Evolutionary conservation across 2,888 invertebrate genomes (phyloP).

Genomic region (Limenitis camilla): DNA sequence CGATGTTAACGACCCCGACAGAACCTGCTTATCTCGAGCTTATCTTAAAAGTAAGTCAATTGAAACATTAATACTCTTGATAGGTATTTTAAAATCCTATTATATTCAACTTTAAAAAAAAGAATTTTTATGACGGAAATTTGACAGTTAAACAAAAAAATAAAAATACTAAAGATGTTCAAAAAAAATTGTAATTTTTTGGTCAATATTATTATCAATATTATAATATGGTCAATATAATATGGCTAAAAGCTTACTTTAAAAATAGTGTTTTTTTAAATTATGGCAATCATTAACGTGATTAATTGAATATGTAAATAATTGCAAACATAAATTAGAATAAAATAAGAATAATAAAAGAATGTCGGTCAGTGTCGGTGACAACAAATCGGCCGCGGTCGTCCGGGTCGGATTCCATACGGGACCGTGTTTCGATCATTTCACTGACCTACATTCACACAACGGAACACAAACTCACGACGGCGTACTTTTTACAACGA

Average conservation of each 20-base stretch:
- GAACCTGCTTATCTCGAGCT: slow-evolving; percentile 39
- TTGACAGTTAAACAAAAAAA: too few species aligned
- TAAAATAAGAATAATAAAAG: slow-evolving; percentile 37
- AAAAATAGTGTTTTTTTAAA: too few species aligned
- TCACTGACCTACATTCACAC: slow-evolving; percentile 67
- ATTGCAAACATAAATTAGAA: slow-evolving; percentile 11
- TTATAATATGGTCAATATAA: too few species aligned
- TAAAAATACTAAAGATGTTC: too few species aligned
- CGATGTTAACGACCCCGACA: slow-evolving; percentile 38
- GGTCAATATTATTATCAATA: too few species aligned
- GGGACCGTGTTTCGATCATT: slow-evolving; percentile 69
- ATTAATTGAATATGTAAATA: too few species aligned
- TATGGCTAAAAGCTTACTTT: too few species aligned
- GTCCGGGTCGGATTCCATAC: slow-evolving; percentile 62
- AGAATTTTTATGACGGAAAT: too few species aligned
- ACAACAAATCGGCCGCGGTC: slow-evolving; percentile 54
- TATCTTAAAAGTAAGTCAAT: slow-evolving; percentile 36
- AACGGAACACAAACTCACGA: slow-evolving; percentile 30
- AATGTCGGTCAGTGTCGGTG: slow-evolving; percentile 52
- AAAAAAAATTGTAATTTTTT: too few species aligned
- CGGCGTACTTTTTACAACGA: slow-evolving; percentile 20
- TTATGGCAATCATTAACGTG: too few species aligned
- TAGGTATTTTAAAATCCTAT: slow-evolving; percentile 8
- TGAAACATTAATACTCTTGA: slow-evolving; percentile 22
- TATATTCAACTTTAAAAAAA: too few species aligned